phyloP scores from a whole-genome alignment of 2,797 vertebrate genomes.

The Carduelis carduelis region DNA sequence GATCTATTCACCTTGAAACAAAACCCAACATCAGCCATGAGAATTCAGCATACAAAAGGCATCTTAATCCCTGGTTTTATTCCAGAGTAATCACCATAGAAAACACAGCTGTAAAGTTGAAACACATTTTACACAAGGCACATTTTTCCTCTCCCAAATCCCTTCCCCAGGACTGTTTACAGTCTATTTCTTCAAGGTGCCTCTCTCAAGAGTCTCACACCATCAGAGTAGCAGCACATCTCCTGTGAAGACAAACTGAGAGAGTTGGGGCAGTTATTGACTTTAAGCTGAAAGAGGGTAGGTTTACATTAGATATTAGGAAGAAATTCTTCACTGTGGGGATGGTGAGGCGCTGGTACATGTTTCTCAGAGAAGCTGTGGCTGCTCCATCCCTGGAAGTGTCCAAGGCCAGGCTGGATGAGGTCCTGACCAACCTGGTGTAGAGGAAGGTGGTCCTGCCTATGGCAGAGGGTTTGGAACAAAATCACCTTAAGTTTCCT shows the following conservation, averaged over 20 bases:
- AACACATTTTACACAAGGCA: not conserved
- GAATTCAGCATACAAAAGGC: not conserved
- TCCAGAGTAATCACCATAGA: not conserved
- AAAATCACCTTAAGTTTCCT: not conserved
- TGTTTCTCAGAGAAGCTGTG: not conserved
- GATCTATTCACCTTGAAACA: not conserved
- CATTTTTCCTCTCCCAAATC: not conserved
- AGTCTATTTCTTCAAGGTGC: not conserved
- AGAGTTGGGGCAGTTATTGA: not conserved
- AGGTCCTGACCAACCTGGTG: not conserved
- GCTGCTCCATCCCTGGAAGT: not conserved
- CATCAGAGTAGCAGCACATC: not conserved
- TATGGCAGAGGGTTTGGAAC: not conserved
- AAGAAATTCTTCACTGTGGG: not conserved
- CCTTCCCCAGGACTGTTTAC: fast-evolving
- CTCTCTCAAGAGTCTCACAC: not conserved
- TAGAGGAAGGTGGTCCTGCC: not conserved
- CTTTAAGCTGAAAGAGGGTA: not conserved
- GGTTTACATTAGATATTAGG: not conserved
- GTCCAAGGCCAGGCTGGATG: not conserved
- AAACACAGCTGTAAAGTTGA: not conserved
- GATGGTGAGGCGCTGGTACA: not conserved
- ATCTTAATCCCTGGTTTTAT: not conserved
- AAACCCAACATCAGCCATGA: not conserved
- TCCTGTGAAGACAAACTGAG: not conserved